These are phyloP conservation scores for Microctonus aethiopoides DNA, from an alignment of 2,888 invertebrate genomes.

Conservation along the genomic window DNA sequence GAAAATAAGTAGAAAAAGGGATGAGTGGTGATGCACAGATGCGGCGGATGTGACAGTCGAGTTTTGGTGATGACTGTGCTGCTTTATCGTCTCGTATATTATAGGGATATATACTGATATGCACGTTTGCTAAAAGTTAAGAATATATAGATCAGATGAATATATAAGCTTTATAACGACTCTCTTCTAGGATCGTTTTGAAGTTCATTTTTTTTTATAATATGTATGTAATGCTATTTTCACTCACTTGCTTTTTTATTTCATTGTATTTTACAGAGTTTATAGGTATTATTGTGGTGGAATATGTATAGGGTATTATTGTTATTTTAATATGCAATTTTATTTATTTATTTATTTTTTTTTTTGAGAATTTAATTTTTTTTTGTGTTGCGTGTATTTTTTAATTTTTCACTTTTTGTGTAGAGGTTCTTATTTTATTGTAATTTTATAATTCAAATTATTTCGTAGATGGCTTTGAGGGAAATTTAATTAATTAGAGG, in stretches of 20 bases:
- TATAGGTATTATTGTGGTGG: neutral
- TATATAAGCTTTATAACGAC: neutral
- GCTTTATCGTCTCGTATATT: neutral
- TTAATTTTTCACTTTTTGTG: too few species aligned
- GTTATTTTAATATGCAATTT: neutral
- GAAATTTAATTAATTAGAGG: neutral
- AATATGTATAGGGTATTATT: neutral
- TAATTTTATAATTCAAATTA: neutral
- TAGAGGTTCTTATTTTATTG: too few species aligned
- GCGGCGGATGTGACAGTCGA: conserved; percentile 60
- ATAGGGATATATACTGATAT: conserved; percentile 1
- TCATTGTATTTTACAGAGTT: neutral
- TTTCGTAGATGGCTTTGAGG: neutral
- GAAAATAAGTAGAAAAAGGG: conserved; percentile 32
- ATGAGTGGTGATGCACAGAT: conserved; percentile 61
- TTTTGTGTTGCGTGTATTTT: too few species aligned
- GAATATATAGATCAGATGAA: neutral
- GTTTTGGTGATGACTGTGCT: conserved; percentile 19
- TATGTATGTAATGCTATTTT: neutral
- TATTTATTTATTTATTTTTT: neutral
- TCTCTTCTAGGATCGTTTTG: neutral
- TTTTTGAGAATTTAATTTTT: too few species aligned
- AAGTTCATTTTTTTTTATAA: conserved; percentile 1
- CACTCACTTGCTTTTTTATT: neutral
- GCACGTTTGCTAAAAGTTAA: neutral